These are phyloP conservation scores for Rhinolophus sinicus DNA, from an alignment of 2,113 vertebrate species.

Conservation along the genomic window DNA sequence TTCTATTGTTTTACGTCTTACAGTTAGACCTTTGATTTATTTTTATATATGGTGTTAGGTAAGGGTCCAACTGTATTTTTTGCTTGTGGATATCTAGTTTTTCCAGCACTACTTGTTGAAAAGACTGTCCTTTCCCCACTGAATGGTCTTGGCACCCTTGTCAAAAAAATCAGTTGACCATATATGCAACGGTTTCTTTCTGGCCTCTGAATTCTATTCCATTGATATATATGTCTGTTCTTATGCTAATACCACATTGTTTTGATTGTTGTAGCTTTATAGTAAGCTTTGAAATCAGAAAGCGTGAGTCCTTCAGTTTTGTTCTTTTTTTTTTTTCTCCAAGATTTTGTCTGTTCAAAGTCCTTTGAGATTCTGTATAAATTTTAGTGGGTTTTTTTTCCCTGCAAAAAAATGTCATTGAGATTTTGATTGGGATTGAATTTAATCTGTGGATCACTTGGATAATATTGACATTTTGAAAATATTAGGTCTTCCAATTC, in stretches of 20 bases:
- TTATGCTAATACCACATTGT: not conserved
- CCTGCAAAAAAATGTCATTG: not conserved
- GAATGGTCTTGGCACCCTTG: not conserved
- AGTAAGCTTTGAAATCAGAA: not conserved
- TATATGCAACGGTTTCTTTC: not conserved
- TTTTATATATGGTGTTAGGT: not conserved
- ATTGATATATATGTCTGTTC: not conserved
- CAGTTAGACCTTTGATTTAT: not conserved
- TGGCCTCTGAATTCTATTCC: not conserved
- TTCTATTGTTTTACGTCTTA: not conserved
- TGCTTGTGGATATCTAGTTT: not conserved
- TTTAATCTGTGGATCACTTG: not conserved
- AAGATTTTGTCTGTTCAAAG: not conserved
- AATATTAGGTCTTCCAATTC: not conserved
- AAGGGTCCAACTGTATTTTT: not conserved
- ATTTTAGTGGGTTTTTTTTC: not conserved
- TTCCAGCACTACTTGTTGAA: not conserved
- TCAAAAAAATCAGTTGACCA: not conserved
- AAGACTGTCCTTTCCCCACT: not conserved
- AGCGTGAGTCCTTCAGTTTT: not conserved
- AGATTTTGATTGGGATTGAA: not conserved
- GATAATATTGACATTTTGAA: not conserved
- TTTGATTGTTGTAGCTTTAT: not conserved
- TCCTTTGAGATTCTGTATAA: not conserved
- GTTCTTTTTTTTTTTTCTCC: not conserved